Percentiles rank a stretch among this genome's conserved stretches.
These are phyloP conservation scores for Cynaeus angustus DNA, from an alignment of 2,888 invertebrate genomes.

Conservation along the genomic window DNA sequence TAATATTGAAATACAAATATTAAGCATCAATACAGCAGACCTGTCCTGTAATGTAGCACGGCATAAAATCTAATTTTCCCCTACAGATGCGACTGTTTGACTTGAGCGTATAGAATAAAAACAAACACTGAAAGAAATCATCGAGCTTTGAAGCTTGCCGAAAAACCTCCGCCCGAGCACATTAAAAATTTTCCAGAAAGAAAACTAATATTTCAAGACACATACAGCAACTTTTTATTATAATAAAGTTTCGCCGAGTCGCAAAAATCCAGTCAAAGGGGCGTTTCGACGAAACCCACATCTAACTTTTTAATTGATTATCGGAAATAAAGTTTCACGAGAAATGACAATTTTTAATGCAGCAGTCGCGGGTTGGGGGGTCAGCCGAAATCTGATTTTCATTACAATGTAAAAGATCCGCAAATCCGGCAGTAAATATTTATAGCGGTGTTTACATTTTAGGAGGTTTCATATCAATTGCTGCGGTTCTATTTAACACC, in stretches of 20 bases:
- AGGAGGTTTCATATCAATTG: conserved; percentile 16
- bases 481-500: no score
- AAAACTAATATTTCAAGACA: conserved; percentile 62
- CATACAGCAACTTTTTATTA: conserved; percentile 51
- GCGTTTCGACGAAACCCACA: conserved; percentile 5
- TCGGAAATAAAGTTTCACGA: conserved; percentile 26
- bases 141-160: conserved; percentile 19
- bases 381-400: conserved; percentile 24
- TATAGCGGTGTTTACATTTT: conserved; percentile 35
- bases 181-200: conserved; percentile 61
- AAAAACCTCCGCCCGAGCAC: conserved; percentile 39
- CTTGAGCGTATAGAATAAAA: conserved; percentile 21
- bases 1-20: conserved; percentile 5
- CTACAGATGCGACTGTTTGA: background rate
- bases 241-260: conserved; percentile 37
- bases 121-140: conserved; percentile 27
- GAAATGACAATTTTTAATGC: conserved; percentile 30
- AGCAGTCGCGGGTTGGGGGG: conserved; percentile 2
- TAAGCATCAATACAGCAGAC: conserved; percentile 16
- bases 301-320: conserved; percentile 43
- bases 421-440: conserved; percentile 25
- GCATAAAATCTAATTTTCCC: conserved; percentile 9
- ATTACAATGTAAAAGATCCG: conserved; percentile 10
- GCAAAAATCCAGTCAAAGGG: conserved; percentile 9
- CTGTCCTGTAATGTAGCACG: background rate